These are phyloP conservation scores for Noctilio leporinus DNA, from an alignment of 2,113 vertebrate genomes.

Conservation along the genomic window DNA sequence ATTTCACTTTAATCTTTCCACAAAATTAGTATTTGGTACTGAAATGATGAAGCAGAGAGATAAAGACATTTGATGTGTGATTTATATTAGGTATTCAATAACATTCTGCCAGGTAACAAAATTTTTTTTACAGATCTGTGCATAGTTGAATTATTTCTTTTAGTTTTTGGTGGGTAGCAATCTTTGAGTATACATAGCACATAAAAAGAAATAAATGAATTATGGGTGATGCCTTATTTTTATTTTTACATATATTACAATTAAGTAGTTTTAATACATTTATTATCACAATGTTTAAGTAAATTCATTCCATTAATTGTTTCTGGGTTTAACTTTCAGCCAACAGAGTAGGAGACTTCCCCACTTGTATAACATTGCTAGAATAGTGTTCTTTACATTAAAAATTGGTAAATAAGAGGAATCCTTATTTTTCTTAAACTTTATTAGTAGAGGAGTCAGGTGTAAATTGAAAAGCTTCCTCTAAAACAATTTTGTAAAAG, in stretches of 20 bases:
- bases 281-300: not conserved
- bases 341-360: not conserved
- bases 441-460: not conserved
- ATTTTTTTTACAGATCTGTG: not conserved
- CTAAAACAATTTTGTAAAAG: not conserved
- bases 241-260: not conserved
- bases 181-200: not conserved
- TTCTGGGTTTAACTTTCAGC: not conserved
- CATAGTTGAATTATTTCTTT: not conserved
- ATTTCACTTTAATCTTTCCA: not conserved
- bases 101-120: not conserved
- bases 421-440: not conserved
- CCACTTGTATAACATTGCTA: not conserved
- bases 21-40: not conserved
- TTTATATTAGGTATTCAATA: not conserved
- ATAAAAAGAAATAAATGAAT: not conserved
- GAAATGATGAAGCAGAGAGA: not conserved
- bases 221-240: not conserved
- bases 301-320: not conserved
- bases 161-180: not conserved
- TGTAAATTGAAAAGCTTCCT: not conserved
- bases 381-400: not conserved
- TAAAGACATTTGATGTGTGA: not conserved
- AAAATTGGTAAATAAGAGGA: not conserved
- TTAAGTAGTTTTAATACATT: slow-evolving; percentile 16